Conservation (phyloP, 1,140 invertebrate genomes). For the Nilaparvata lugens region DNA sequence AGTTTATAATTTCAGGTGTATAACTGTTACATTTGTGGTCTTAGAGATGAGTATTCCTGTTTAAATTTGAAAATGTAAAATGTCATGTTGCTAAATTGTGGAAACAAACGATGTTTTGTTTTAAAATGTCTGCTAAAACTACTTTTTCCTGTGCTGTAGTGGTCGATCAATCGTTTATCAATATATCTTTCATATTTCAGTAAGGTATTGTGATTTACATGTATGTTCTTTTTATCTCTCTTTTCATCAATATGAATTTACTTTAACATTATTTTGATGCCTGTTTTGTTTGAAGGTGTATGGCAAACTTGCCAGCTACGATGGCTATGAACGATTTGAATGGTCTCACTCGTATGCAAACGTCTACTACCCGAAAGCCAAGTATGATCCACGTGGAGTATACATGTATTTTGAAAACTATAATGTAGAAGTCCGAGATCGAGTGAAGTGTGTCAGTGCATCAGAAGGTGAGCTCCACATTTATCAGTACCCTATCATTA, state of each 20-base stretch:
- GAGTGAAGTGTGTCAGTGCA: conserved; percentile 92
- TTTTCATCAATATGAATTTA: not conserved
- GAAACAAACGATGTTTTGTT: too few species aligned
- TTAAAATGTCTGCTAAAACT: too few species aligned
- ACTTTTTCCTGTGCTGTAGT: too few species aligned
- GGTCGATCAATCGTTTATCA: too few species aligned
- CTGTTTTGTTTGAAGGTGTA: too few species aligned
- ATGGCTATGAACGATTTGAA: conserved; percentile 69
- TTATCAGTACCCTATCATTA: too few species aligned
- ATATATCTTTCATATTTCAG: not conserved
- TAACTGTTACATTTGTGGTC: too few species aligned
- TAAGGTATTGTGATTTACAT: not conserved
- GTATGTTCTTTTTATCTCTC: not conserved
- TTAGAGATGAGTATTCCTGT: too few species aligned
- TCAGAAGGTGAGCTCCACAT: conserved; percentile 54
- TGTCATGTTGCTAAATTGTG: too few species aligned
- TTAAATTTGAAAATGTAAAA: too few species aligned
- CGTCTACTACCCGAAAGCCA: conserved; percentile 76
- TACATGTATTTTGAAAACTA: conserved; percentile 97
- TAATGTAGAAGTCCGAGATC: conserved; percentile 88
- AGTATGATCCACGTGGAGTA: conserved; percentile 77
- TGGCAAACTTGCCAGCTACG: conserved; percentile 59
- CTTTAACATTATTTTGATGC: too few species aligned
- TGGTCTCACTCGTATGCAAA: conserved; percentile 93
- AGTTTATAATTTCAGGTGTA: too few species aligned